Conservation (phyloP, 2,113 vertebrate species). For the Neopipo cinnamomea region DNA sequence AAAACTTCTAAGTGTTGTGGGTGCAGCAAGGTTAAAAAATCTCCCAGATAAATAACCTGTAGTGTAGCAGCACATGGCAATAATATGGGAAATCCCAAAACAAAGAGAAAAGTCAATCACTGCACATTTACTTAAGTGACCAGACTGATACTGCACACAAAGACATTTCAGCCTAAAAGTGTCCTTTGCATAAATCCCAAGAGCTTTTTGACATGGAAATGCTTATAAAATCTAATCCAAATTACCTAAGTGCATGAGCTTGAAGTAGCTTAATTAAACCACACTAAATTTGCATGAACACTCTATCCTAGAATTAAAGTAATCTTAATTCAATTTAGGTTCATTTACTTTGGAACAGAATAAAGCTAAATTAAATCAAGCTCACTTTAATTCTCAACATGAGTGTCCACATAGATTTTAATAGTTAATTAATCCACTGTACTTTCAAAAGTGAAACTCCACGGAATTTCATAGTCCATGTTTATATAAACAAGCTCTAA, state of each 20-base stretch:
- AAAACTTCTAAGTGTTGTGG: background rate
- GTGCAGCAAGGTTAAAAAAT: background rate
- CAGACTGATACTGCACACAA: background rate
- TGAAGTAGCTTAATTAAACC: conserved; percentile 35
- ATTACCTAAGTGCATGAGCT: background rate
- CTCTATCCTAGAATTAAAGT: conserved; percentile 21
- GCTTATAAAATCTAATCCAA: conserved; percentile 14
- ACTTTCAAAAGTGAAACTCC: conserved; percentile 4
- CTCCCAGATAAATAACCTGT: background rate
- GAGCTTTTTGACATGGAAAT: background rate
- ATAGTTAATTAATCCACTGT: conserved; percentile 31
- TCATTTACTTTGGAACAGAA: conserved; percentile 42
- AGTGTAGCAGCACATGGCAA: background rate
- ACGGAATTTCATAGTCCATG: conserved; percentile 11
- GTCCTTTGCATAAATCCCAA: background rate
- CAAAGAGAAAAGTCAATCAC: background rate
- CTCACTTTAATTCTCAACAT: background rate
- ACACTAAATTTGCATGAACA: conserved; percentile 7
- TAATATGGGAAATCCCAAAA: background rate
- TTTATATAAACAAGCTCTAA: conserved; percentile 51
- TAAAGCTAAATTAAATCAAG: conserved; percentile 35
- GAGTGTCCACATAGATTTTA: conserved; percentile 22
- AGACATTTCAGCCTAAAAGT: background rate
- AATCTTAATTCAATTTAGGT: conserved; percentile 48
- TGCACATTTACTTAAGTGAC: background rate